A percentile compares a stretch with the other conserved stretches of the same genome.
Evolutionary conservation across 1,140 invertebrate genomes (phyloP).

Genomic region (Lordiphosa collinella): DNA sequence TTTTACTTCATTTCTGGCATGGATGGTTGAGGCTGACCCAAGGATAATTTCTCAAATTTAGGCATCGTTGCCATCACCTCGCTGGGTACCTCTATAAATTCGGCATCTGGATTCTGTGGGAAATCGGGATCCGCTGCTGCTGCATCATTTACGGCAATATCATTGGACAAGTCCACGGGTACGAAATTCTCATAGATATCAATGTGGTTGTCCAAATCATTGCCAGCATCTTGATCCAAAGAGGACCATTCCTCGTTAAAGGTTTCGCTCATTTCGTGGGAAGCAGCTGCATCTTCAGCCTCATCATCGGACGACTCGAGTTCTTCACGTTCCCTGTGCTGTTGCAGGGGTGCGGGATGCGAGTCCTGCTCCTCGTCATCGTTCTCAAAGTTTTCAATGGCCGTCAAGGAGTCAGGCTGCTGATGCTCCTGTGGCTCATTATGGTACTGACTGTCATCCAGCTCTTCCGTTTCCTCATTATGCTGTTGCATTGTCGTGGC

Average conservation of each 20-base stretch:
- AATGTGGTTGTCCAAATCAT: conserved; percentile 69
- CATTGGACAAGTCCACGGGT: conserved; percentile 76
- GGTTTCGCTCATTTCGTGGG: conserved; percentile 58
- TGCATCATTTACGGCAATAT: conserved; percentile 76
- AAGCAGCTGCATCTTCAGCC: conserved; percentile 18
- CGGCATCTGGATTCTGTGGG: conserved; percentile 75
- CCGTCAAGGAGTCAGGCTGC: conserved; percentile 28
- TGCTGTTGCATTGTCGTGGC: conserved; percentile 38
- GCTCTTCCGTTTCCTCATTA: conserved; percentile 53
- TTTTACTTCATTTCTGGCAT: conserved; percentile 10
- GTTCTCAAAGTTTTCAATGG: conserved; percentile 29
- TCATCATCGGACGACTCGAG: conserved; percentile 66
- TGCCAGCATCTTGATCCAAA: conserved; percentile 46
- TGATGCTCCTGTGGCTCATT: conserved; percentile 28
- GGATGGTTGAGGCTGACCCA: conserved; percentile 15
- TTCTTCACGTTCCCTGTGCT: conserved; percentile 47
- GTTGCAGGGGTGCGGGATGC: neutral
- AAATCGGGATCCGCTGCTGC: conserved; percentile 52
- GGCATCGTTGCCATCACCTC: conserved; percentile 28
- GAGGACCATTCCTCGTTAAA: conserved; percentile 66
- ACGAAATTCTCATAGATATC: conserved; percentile 55
- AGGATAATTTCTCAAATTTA: conserved; percentile 65
- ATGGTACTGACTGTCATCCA: conserved; percentile 36
- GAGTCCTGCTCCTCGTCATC: conserved; percentile 16
- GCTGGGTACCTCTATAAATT: conserved; percentile 52